These are phyloP conservation scores for Macroglossus sobrinus DNA, from an alignment of 2,113 vertebrate genomes.

Conservation along the genomic window DNA sequence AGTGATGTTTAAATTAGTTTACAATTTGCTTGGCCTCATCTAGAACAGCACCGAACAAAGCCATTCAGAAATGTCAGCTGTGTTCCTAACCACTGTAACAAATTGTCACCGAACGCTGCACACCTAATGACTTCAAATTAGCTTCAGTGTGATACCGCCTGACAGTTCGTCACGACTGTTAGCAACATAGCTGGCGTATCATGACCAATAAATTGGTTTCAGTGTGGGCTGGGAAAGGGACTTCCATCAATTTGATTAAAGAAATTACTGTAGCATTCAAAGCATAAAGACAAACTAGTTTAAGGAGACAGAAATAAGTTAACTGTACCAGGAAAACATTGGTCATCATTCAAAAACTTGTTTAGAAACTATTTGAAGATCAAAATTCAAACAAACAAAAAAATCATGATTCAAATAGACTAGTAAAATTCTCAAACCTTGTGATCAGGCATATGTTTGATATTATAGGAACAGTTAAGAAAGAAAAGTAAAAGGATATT, in stretches of 20 bases:
- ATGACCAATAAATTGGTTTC: constrained; percentile 99
- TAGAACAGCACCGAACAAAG: constrained; percentile 95
- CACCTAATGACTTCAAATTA: constrained; percentile 99
- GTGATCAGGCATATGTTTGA: neutral
- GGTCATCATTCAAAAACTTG: constrained; percentile 78
- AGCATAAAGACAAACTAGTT: constrained; percentile 90
- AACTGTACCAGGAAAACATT: constrained; percentile 85
- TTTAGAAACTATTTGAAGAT: constrained; percentile 69
- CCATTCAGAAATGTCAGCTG: constrained; percentile 94
- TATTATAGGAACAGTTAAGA: neutral
- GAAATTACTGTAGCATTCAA: constrained; percentile 98
- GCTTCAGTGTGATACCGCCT: constrained; percentile 95
- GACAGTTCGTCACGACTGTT: constrained; percentile 99
- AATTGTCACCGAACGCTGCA: constrained; percentile 98
- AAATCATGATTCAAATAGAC: neutral
- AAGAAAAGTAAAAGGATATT: neutral
- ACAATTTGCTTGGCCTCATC: constrained; percentile 99
- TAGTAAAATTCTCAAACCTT: neutral
- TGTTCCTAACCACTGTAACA: constrained; percentile 96
- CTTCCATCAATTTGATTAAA: constrained; percentile 99
- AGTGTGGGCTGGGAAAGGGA: constrained; percentile 92
- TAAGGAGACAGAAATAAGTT: constrained; percentile 89
- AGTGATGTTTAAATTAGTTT: constrained; percentile 99
- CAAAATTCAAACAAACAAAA: constrained; percentile 37
- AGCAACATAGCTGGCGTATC: constrained; percentile 97